These are phyloP conservation scores for Taphrorychus bicolor DNA, from an alignment of 2,888 invertebrate species.

Conservation along the genomic window DNA sequence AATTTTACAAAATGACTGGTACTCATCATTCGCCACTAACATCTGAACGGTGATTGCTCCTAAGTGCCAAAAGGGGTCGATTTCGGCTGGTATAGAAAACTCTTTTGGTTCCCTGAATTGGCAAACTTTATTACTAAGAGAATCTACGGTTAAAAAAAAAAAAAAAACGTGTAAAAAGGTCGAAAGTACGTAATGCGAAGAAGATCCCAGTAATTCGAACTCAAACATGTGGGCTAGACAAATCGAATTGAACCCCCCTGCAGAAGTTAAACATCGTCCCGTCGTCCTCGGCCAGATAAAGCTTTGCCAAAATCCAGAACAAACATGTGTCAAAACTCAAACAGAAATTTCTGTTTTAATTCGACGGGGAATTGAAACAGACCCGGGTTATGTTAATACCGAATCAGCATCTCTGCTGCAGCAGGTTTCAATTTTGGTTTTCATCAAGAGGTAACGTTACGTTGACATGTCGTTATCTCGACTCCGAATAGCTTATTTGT, in stretches of 20 bases:
- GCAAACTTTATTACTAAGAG: too few relatives aligned
- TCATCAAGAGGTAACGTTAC: slow-evolving; percentile 14
- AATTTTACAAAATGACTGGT: too few relatives aligned
- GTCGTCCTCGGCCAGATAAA: not conserved
- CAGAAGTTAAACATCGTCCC: not conserved
- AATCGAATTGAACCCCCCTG: not conserved
- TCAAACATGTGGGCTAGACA: not conserved
- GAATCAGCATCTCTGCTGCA: slow-evolving; percentile 25
- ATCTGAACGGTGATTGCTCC: too few relatives aligned
- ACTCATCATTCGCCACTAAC: too few relatives aligned
- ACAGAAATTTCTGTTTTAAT: slow-evolving; percentile 28
- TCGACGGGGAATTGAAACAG: slow-evolving; percentile 25
- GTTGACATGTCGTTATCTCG: slow-evolving; percentile 13
- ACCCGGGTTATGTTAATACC: slow-evolving; percentile 30
- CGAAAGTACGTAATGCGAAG: too few relatives aligned
- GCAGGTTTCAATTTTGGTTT: slow-evolving; percentile 35
- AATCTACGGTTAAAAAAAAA: too few relatives aligned
- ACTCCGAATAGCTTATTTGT: slow-evolving; percentile 1
- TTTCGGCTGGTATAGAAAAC: too few relatives aligned
- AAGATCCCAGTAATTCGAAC: too few relatives aligned
- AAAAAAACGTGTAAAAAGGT: too few relatives aligned
- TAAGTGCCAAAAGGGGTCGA: too few relatives aligned
- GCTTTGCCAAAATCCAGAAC: slow-evolving; percentile 5
- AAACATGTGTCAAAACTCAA: slow-evolving; percentile 23
- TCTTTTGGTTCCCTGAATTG: too few relatives aligned